Percentiles rank a stretch among this genome's conserved stretches.
phyloP scores from a whole-genome alignment of 2,888 invertebrate species.

The Cerastis leucographa region DNA sequence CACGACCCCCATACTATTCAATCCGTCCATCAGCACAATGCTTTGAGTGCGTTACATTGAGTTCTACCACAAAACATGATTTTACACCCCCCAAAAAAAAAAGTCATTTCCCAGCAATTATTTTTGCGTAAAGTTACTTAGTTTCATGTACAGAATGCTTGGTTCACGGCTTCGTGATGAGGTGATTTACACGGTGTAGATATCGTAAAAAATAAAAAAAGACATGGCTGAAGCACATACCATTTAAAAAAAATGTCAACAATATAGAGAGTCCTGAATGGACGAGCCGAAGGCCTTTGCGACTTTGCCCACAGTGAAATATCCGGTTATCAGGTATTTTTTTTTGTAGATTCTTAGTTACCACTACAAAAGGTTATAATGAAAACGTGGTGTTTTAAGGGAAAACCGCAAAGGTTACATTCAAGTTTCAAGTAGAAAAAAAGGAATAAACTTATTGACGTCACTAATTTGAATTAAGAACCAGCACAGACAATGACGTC shows the following conservation, averaged over 20 bases:
- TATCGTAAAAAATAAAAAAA: too few species aligned
- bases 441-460: background rate
- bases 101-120: too few species aligned
- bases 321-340: background rate
- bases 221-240: background rate
- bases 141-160: too few species aligned
- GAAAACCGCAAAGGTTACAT: background rate
- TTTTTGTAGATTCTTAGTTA: background rate
- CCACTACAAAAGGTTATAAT: background rate
- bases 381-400: background rate
- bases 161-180: too few species aligned
- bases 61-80: too few species aligned
- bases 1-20: too few species aligned
- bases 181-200: too few species aligned
- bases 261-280: background rate
- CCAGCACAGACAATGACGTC: constrained; percentile 10
- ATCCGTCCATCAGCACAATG: too few species aligned
- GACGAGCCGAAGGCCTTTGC: background rate
- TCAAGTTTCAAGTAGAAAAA: background rate
- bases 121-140: too few species aligned
- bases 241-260: background rate
- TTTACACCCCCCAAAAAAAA: too few species aligned
- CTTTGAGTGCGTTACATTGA: too few species aligned
- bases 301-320: background rate
- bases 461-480: constrained; percentile 11